Evolutionary conservation across 2,113 vertebrate species (phyloP), one percentile per base, ranked within the genome.

Genomic region (Phycodurus eques): DNA sequence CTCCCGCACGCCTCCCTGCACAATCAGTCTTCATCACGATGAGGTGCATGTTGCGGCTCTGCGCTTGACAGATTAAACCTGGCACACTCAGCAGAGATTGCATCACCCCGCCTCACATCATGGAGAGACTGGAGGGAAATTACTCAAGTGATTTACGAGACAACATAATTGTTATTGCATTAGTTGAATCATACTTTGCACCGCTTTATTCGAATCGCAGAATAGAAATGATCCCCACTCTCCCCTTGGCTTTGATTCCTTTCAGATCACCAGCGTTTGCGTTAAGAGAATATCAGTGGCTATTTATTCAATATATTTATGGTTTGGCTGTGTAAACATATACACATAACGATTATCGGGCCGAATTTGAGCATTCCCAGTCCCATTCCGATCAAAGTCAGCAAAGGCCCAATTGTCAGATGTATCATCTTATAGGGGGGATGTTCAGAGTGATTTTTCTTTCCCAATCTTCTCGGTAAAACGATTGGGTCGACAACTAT

Each of bases 1-100:
- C 56, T 79, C 68, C 67, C 72, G 53, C 80, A 80, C 68, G 74
- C 77, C 71, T 80, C 27, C 5, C 77, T 78, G 77, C 71, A 75
- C 79, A 87, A 71, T 78, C 62, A 47, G 86, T 75, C 80, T 83
- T 83, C 79, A 87, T 88, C 83, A 88, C 79, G 73, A 54, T 66
- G 71, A 70, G 78, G 76, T 75, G 74, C 80, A 81, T 19, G 77
- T 81, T 79, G 76, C 61, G 12, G 72, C 67, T 83, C 76, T 68
- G 67, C 73, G 77, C 73, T 31, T 82, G 84, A 84, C 66, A 59
- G 82, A 88, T 82, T 77, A 77, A 87, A 87, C 69, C 49, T 54
- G 6, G 47, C 64, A 74, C 76, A 61, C 79, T 74, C 62, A 0
- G 8, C 73, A 69, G 72, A 75, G 75, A 88, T 74, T 80, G 80